Base-by-base conservation (phyloP, 2,113 vertebrate species). In the Sinosuthora webbiana region DNA sequence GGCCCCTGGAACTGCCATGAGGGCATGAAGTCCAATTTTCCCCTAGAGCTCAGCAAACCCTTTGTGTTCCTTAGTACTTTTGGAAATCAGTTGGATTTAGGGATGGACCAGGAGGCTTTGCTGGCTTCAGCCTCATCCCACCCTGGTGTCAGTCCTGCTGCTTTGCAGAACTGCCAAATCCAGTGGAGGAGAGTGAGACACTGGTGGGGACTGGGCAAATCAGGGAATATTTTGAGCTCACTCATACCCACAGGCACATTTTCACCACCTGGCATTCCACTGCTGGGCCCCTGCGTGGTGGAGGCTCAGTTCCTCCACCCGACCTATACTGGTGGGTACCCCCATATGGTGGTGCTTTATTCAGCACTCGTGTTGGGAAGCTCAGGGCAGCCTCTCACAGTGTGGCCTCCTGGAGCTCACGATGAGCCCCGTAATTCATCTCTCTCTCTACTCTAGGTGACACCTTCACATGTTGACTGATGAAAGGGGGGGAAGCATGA, bases 401-500 rank as follows among this genome's bases (percentile, higher is more conserved):
- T 13, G 62, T 39, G 79, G 42, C 83, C 80, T 92, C 76, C 60
- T 71, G 57, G 60, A 87, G 41, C 28, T 83, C 31, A 7, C 23
- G 35, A 75, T 52, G 85, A 80, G 49, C 59, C 47, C 64, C 1
- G 0, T 53, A 83, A 93, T 59, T 78, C 78, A 83, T 39, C 30
- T 14, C 4, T 50, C 42, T 82, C 60, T 83, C 62, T n/a, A 45
- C 52, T 55, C 53, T 9, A 63, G 55, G 71, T 90, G 91, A 88
- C 64, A 83, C 33, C 39, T 77, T 89, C 71, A 56, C 44, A 52
- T 12, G n/a, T 31, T 70, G 56, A 87, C 50, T 81, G 82, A 87
- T 60, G 86, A 95, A 96, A 94, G 67, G 13, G 45, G 56, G 60
- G 50, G 57, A 89, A 91, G 45, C n/a, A 64, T 67, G 59, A 83